Base-by-base conservation (phyloP, 2,113 vertebrate genomes). In the Poecilia latipinna region DNA sequence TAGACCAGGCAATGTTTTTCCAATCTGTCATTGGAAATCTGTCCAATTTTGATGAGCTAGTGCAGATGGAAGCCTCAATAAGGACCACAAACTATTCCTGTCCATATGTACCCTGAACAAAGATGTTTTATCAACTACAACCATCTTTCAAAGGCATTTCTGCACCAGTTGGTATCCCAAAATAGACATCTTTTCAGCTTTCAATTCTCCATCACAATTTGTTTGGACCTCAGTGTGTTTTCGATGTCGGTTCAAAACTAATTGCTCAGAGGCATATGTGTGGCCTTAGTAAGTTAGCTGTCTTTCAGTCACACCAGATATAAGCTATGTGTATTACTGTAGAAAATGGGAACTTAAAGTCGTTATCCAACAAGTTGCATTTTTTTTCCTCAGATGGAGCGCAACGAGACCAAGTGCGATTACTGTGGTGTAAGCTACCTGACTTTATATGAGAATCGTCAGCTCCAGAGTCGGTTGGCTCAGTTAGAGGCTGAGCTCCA, bases 351-450 rank as follows among this genome's bases (percentile, higher is more conserved):
- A 31, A 7, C 61, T 62, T 24, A 62, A 44, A 60, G 3, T 19
- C 0, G 29, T 44, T 19, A 17, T 68, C 19, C 13, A 70, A 37
- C 11, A 26, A 65, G 35, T 33, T 82, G 15, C 67, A 11, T 57
- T 57, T 57, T 28, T 32, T 84, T 75, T 60, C 22, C 48, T 61
- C 82, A 94, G 93, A 95, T 95, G 93, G 88, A 88, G 57, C 93
- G 33, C 86, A 92, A 95, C 31, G 95, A 97, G 84, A 97, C 95
- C 0, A 92, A 94, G 68, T 98, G 97, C 82, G 94, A 91, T 60
- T 98, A 97, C 91, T 98, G 96, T 3, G 97, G 97, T 1, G 93
- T 98, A 75, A 98, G 96, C 93, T 97, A 97, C 86, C 83, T 98
- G 82, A 96, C 96, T 67, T 95, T 96, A 66, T 95, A 97, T 2